Evolutionary conservation across 2,113 vertebrate genomes (phyloP).

Genomic region (Notarius quadriscutis): DNA sequence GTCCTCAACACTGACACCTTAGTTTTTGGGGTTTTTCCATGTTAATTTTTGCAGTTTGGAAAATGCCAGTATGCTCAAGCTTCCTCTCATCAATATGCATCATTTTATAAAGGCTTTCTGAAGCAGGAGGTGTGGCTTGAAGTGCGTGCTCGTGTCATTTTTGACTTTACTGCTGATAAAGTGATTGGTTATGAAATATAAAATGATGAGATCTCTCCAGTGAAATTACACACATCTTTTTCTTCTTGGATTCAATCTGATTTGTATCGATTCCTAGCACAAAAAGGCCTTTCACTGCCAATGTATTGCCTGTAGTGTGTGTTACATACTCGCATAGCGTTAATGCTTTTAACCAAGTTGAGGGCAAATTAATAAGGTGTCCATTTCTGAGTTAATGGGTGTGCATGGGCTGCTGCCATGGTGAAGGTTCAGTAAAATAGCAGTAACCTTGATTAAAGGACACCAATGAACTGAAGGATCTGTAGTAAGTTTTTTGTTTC

Average conservation of each 20-base stretch:
- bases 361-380: conserved; percentile 37
- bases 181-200: background rate
- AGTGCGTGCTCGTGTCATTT: background rate
- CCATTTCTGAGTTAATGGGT: conserved; percentile 35
- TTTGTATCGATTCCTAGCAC: conserved; percentile 17
- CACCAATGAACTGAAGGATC: background rate
- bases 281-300: conserved; percentile 37
- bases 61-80: background rate
- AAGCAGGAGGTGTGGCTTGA: background rate
- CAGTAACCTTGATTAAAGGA: conserved; percentile 16
- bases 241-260: background rate
- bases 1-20: conserved; percentile 7
- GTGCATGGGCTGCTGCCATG: background rate
- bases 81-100: background rate
- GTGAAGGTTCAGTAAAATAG: conserved; percentile 15
- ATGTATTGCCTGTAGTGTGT: conserved; percentile 5
- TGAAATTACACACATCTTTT: background rate
- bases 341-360: conserved; percentile 46
- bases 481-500: background rate
- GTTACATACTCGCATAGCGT: conserved; percentile 26
- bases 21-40: conserved; percentile 12
- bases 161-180: background rate
- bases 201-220: background rate
- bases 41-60: background rate
- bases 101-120: background rate